Evolutionary conservation across 2,113 vertebrate species (phyloP), one percentile per base, ranked within the genome.

Genomic region (Melanocharis versteri): DNA sequence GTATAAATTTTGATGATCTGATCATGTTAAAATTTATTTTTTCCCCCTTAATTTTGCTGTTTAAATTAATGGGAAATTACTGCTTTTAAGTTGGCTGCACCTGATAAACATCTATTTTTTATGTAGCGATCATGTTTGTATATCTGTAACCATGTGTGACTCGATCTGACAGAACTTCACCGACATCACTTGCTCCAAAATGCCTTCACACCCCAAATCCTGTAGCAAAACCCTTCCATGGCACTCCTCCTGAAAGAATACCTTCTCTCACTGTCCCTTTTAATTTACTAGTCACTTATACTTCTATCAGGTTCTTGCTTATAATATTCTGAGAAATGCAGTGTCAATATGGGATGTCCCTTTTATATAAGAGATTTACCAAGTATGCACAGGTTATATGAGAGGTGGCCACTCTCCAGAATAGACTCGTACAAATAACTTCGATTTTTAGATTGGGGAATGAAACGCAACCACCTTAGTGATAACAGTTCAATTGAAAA

Each of bases 31-130:
- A 16, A 27, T n/a, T 26, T 40, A 11, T n/a, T n/a, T 22, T 4
- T 1, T 0, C 2, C 5, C 17, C 15, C 7, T 2, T 37, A 6
- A 5, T 80, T 87, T 62, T 65, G 12, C 17, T 53, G 15, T 70
- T 87, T 73, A 51, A 39, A 57, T 89, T 28, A 2, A 66, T 53
- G 20, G 15, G 28, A 77, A 65, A n/a, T 53, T 18, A 31, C 3
- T 81, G 22, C 16, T 69, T 76, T 65, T 48, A 77, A 70, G 20
- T 87, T 68, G 54, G 17, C 26, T 90, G 51, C 50, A 45, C 6
- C 20, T 57, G 39, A 31, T 22, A 88, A 85, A 45, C 23, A 51
- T 47, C 10, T 58, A 1, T 6, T 45, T 83, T 82, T 48, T 57
- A 10, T n/a, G n/a, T 69, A 27, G 35, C 56, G 40, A 51, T 23